Evolutionary conservation across 2,113 vertebrate genomes (phyloP), one percentile per base, ranked within the genome.

Genomic region (Mugil cephalus): DNA sequence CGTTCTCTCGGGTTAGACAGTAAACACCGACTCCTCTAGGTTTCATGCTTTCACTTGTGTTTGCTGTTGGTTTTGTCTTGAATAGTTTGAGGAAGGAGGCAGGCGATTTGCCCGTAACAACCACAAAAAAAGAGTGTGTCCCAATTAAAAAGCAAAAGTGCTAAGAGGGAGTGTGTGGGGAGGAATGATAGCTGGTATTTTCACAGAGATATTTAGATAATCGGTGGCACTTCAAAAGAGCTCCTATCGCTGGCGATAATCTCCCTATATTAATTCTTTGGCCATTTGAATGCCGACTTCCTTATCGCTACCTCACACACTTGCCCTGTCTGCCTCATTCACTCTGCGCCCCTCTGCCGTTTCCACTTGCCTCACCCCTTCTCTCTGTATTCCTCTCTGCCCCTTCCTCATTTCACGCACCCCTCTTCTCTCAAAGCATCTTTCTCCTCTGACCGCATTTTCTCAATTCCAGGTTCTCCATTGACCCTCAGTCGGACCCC

Each of bases 401-500:
- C 38, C 43, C 12, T 48, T 68, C 54, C 62, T 69, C 21, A 40
- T 24, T 70, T 73, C 17, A 46, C n/a, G 65, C 59, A 38, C 52
- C 52, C 39, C 51, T 19, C 42, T 61, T 45, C 51, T 69, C 45
- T 34, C 36, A 34, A 24, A 63, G 43, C 30, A 43, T 19, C 15
- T 74, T 12, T 58, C 53, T 56, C 42, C 58, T 60, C 47, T 53
- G 39, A 13, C 34, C 9, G 17, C 12, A 14, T 42, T 74, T 39
- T 56, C 38, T 62, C 58, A 46, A 13, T 70, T 81, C 68, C 87
- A 96, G 95, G 81, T 96, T 96, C 87, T 95, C 96, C 80, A 95
- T 96, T 79, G 94, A 96, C 77, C 95, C 95, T 15, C 91, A 95
- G 88, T 95, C 96, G 8, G 96, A 97, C 59, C 95, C 94, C 0